Percentiles rank a stretch among this genome's conserved stretches.
Evolutionary conservation across 2,888 invertebrate species (phyloP).

Genomic region (Tinea trinotella): DNA sequence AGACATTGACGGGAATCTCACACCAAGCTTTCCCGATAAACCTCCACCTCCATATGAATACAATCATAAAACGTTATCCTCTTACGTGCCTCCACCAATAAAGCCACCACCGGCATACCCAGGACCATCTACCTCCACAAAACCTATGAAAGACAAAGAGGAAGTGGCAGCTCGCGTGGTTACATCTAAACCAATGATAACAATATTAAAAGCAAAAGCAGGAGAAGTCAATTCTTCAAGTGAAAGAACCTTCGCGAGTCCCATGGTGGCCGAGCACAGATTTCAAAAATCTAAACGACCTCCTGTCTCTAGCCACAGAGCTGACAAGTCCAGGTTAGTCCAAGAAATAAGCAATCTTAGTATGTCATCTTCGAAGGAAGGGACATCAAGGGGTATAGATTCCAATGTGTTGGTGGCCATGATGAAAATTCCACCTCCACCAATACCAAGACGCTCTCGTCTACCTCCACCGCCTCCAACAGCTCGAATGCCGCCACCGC

Average conservation of each 20-base stretch:
- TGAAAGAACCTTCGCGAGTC: constrained; percentile 67
- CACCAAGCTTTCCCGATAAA: constrained; percentile 45
- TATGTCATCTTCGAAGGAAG: constrained; percentile 61
- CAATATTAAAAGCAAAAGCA: constrained; percentile 82
- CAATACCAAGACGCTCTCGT: constrained; percentile 71
- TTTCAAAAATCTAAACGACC: constrained; percentile 65
- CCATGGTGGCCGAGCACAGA: constrained; percentile 62
- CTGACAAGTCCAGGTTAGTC: constrained; percentile 74
- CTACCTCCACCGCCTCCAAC: constrained; percentile 79
- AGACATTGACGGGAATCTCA: constrained; percentile 38
- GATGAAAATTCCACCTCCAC: constrained; percentile 73
- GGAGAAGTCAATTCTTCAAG: constrained; percentile 77
- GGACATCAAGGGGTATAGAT: constrained; percentile 47
- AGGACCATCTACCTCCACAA: constrained; percentile 38
- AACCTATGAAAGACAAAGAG: constrained; percentile 58
- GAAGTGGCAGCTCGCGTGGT: constrained; percentile 84
- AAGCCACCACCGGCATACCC: constrained; percentile 81
- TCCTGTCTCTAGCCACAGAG: constrained; percentile 70
- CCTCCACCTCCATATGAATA: constrained; percentile 82
- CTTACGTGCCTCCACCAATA: constrained; percentile 38
- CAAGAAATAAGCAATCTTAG: constrained; percentile 53
- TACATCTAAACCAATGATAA: constrained; percentile 82
- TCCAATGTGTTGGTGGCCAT: constrained; percentile 73
- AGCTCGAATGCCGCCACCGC: constrained; percentile 79
- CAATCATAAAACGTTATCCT: constrained; percentile 71